Conservation (phyloP, 2,113 vertebrate genomes). For the Rana temporaria region DNA sequence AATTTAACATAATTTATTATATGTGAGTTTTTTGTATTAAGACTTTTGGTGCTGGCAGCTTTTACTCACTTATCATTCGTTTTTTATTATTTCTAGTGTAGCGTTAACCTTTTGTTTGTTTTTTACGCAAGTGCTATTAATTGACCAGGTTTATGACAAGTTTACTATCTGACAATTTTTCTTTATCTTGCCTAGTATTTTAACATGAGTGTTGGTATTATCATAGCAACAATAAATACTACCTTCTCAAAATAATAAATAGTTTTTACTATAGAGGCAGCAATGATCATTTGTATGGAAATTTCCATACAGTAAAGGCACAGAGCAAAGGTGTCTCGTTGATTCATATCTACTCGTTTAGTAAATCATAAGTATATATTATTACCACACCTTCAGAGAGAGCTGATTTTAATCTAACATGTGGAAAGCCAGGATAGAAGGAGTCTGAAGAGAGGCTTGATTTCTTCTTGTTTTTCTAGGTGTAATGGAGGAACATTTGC, state of each 20-base stretch:
- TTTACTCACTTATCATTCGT: too few species aligned
- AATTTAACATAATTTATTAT: too few species aligned
- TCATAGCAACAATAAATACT: not conserved
- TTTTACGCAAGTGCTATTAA: too few species aligned
- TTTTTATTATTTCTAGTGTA: too few species aligned
- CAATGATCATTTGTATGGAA: constrained; percentile 10
- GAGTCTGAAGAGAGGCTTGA: not conserved
- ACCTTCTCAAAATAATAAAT: not conserved
- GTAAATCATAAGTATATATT: not conserved
- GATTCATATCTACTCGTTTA: not conserved
- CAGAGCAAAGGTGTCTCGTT: not conserved
- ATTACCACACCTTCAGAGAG: constrained; percentile 11
- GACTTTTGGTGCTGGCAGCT: too few species aligned
- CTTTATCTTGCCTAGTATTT: too few species aligned
- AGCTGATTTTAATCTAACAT: not conserved
- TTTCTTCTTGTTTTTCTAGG: not conserved
- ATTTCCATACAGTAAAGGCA: not conserved
- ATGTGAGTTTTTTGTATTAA: too few species aligned
- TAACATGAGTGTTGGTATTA: too few species aligned
- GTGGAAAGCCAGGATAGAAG: not conserved
- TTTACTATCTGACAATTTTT: too few species aligned
- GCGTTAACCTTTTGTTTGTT: too few species aligned
- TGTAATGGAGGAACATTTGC: not conserved
- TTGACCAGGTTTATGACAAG: too few species aligned
- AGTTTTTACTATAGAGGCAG: not conserved